Percentiles rank a stretch among this genome's conserved stretches.
phyloP scores from a whole-genome alignment of 1,140 invertebrate genomes.

The Achatina immaculata region DNA sequence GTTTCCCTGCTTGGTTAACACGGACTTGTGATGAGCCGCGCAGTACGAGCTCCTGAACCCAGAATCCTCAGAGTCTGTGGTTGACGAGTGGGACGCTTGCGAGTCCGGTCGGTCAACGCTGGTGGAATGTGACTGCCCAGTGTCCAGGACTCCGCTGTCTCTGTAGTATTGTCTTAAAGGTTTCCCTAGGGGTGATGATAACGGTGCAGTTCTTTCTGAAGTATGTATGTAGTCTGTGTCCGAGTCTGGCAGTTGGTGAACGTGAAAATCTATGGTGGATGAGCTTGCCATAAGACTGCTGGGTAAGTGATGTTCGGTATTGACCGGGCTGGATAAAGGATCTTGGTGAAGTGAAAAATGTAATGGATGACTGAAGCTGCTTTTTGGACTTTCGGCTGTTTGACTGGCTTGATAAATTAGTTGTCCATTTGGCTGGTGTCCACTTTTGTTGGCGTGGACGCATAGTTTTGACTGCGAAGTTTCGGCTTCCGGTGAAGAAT shows the following conservation, averaged over 20 bases:
- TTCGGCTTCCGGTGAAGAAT: background rate
- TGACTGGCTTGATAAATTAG: too few relatives aligned
- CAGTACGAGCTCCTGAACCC: conserved; percentile 55
- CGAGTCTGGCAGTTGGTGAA: background rate
- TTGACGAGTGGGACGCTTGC: conserved; percentile 52
- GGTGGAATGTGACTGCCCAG: background rate
- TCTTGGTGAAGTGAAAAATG: too few relatives aligned
- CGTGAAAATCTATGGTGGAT: background rate
- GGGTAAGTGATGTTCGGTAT: background rate
- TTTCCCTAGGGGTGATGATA: background rate
- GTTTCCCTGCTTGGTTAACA: conserved; percentile 48
- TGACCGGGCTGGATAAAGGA: background rate
- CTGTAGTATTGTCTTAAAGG: background rate
- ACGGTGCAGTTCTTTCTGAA: background rate
- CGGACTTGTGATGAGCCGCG: conserved; percentile 43
- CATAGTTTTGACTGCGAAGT: background rate
- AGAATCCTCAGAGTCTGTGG: conserved; percentile 61
- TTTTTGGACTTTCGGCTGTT: background rate
- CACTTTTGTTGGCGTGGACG: background rate
- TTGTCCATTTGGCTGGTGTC: background rate
- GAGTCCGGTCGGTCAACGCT: conserved; percentile 52
- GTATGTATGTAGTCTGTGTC: too few relatives aligned
- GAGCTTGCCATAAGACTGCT: background rate
- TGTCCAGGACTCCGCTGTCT: conserved; percentile 2
- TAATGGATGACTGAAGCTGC: background rate